Base-by-base conservation (phyloP, 1,140 invertebrate species). In the Macrotrachela quadricornifera region DNA sequence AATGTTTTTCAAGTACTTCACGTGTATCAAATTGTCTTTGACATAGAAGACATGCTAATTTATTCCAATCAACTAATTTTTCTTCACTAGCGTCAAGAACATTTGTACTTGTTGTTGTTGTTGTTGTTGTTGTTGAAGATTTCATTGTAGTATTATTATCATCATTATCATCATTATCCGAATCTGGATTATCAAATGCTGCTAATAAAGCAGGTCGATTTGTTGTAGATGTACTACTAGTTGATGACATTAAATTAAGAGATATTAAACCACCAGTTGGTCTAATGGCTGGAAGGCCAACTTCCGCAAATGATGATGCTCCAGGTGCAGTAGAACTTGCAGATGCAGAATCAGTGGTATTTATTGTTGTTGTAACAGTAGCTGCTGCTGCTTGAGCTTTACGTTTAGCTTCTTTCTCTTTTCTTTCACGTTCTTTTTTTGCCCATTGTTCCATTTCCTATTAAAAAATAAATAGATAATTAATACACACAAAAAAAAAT, bases 361-460 rank as follows among this genome's bases (percentile, higher is more conserved):
- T 12, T 16, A 50, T 53, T 42, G 49, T 46, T 46, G 44, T 51
- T 45, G 50, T 52, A 74, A 75, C 46, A 59, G 59, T 56, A 58
- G 51, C 39, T 50, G 62, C 56, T 44, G 60, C 43, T 44, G 51
- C 53, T 53, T 61, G 51, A 56, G 56, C 55, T 55, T 63, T 56
- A 61, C 60, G 16, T 75, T 73, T 55, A 75, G n/a, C 30, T 53
- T 42, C 38, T 94, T 86, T 69, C 95, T 95, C 70, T 90, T 87
- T 70, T 96, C 95, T 50, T 94, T 71, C 9, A 30, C 21, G 21
- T 30, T 30, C 21, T 30, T 84, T 87, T 64, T 94, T 88, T 0
- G 91, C 91, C 92, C 92, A 97, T 61, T 80, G 79, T 61, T 85
- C 83, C 85, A 88, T 88, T 62, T 88, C 77, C 69, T 74, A 55